Evolutionary conservation across 2,113 vertebrate species (phyloP).

Genomic region (Aramus guarauna): DNA sequence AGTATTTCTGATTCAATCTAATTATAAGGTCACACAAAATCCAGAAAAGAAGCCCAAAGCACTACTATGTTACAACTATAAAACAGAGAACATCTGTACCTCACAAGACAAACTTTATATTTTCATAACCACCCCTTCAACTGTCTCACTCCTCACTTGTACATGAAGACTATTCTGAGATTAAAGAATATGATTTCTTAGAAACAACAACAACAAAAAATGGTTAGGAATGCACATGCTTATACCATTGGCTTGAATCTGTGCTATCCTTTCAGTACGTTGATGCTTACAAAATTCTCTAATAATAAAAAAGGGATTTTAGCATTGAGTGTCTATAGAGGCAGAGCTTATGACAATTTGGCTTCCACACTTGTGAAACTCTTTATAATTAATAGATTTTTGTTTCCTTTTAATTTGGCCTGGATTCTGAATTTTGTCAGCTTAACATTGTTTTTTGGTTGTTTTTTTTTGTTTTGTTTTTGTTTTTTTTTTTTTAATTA

Average conservation of each 20-base stretch:
- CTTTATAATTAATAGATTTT: neutral
- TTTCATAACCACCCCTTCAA: neutral
- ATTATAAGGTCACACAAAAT: neutral
- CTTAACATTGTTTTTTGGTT: neutral
- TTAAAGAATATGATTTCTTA: neutral
- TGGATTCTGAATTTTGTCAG: neutral
- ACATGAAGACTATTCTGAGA: neutral
- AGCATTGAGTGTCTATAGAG: neutral
- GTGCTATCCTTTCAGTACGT: neutral
- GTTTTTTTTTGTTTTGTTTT: too few relatives aligned
- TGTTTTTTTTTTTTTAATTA: too few relatives aligned
- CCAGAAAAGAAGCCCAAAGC: neutral
- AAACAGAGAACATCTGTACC: neutral
- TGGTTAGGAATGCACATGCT: fast-evolving
- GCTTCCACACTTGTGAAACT: neutral
- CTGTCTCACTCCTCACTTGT: neutral
- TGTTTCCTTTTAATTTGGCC: neutral
- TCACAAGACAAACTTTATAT: neutral
- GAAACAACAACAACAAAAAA: neutral
- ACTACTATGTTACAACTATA: neutral
- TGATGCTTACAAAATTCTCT: neutral
- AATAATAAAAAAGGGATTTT: neutral
- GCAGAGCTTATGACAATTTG: neutral
- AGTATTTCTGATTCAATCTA: neutral
- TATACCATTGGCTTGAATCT: neutral